Conservation (phyloP, 2,888 invertebrate genomes). For the Stenchaetothrips biformis region DNA sequence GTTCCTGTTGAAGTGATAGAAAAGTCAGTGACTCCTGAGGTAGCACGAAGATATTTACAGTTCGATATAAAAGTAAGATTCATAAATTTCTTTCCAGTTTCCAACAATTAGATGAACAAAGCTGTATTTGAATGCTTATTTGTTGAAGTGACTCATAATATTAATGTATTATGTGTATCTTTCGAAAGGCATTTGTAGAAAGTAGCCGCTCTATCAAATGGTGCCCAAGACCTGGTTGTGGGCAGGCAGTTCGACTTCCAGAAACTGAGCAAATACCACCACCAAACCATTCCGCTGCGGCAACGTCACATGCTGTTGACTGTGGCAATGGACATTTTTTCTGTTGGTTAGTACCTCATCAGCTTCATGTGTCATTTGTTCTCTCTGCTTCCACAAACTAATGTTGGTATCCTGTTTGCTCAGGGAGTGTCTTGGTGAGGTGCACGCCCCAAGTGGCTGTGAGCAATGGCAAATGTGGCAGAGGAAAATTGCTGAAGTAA, state of each 20-base stretch:
- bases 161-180: slow-evolving; percentile 28
- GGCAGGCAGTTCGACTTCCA: slow-evolving; percentile 59
- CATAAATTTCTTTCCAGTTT: not conserved
- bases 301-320: slow-evolving; percentile 59
- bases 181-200: slow-evolving; percentile 60
- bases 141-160: not conserved
- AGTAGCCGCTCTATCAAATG: slow-evolving; percentile 65
- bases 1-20: slow-evolving; percentile 64
- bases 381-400: not conserved
- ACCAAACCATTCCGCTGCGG: slow-evolving; percentile 32
- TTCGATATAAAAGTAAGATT: slow-evolving; percentile 60
- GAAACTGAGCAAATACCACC: slow-evolving; percentile 49
- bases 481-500: slow-evolving; percentile 58
- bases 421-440: slow-evolving; percentile 56
- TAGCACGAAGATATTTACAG: slow-evolving; percentile 60
- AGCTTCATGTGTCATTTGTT: not conserved
- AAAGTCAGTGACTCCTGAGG: slow-evolving; percentile 59
- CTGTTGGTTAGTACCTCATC: slow-evolving; percentile 54
- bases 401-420: not conserved
- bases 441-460: slow-evolving; percentile 64
- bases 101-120: slow-evolving; percentile 51
- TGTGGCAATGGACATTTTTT: slow-evolving; percentile 67
- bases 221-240: slow-evolving; percentile 65
- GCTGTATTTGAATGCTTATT: not conserved
- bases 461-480: slow-evolving; percentile 59